Base-by-base conservation (phyloP, 1,140 invertebrate species). In the Megalonaias nervosa region DNA sequence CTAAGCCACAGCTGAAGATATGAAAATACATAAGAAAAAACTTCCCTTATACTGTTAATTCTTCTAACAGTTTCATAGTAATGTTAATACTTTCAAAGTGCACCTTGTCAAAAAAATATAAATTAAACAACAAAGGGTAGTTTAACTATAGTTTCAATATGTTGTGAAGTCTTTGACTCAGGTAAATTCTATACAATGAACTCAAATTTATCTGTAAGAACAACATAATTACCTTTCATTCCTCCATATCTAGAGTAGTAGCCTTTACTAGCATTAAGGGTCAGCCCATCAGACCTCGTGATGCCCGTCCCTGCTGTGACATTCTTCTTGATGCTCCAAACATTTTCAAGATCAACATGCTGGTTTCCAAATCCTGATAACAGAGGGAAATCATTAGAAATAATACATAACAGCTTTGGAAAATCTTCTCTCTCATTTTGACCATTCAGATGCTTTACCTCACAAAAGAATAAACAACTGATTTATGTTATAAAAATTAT, bases 271-370 rank as follows among this genome's bases (percentile, higher is more conserved):
- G 75, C 68, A 69, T 80, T 84, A n/a, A 67, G 66, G 16, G 72
- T 75, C 19, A 82, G 77, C 21, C 55, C 26, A n/a, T 83, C 79
- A 60, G 72, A 11, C 58, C 76, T 74, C 0, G 71, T 64, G 17
- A 48, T 26, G 31, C 74, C 73, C 0, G 58, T n/a, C n/a, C 59
- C 75, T 21, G 55, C 60, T 58, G 23, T 64, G 15, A 80, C 21
- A 71, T 84, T 84, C 26, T 74, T 75, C 23, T 81, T 74, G 48
- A 84, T 84, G 58, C 82, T 84, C 82, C 82, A 84, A 5, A 82
- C 80, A 65, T 66, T 62, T 5, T 80, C 80, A 57, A 84, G 21
- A 66, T 81, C 80, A 61, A 78, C 67, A 55, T 71, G 65, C 31
- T 58, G 48, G 56, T 48, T 48, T 48, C 38, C 58, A 56, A 17